Conservation (phyloP, 2,888 invertebrate genomes). For the Cactoblastis cactorum region DNA sequence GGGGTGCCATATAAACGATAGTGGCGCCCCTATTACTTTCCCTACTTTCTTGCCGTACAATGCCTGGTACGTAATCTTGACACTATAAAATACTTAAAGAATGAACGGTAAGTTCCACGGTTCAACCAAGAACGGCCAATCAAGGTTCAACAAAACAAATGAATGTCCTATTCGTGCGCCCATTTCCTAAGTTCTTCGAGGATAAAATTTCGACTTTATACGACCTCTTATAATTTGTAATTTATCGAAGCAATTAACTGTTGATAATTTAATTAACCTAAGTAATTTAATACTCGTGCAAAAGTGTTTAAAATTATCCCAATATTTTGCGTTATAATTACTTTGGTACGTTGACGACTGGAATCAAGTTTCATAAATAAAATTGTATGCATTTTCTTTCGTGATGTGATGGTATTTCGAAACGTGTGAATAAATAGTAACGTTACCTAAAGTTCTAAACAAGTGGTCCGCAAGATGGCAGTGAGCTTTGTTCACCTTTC, state of each 20-base stretch:
- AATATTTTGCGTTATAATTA: constrained; percentile 44
- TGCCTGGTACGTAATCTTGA: constrained; percentile 5
- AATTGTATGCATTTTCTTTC: constrained; percentile 66
- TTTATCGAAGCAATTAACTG: constrained; percentile 34
- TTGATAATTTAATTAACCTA: constrained; percentile 26
- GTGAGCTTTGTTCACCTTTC: constrained; percentile 68
- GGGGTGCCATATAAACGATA: too few relatives aligned
- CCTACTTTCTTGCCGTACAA: too few relatives aligned
- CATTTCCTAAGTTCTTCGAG: constrained; percentile 76
- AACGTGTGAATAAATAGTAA: constrained; percentile 32
- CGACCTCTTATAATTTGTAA: constrained; percentile 48
- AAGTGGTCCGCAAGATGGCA: constrained; percentile 57
- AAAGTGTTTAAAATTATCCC: constrained; percentile 27
- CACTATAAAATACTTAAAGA: constrained; percentile 33
- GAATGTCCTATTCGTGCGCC: constrained; percentile 79
- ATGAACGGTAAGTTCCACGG: constrained; percentile 28
- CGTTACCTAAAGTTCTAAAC: constrained; percentile 27
- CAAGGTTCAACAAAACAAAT: constrained; percentile 72
- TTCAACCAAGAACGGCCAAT: constrained; percentile 23
- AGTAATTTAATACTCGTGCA: constrained; percentile 22
- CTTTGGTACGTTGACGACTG: constrained; percentile 58
- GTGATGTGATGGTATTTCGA: constrained; percentile 48
- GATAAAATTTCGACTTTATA: constrained; percentile 65
- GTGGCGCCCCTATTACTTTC: too few relatives aligned
- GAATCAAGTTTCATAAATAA: constrained; percentile 76